These are phyloP conservation scores for Peromyscus polionotus DNA, from an alignment of 2,113 vertebrate genomes.

Conservation along the genomic window DNA sequence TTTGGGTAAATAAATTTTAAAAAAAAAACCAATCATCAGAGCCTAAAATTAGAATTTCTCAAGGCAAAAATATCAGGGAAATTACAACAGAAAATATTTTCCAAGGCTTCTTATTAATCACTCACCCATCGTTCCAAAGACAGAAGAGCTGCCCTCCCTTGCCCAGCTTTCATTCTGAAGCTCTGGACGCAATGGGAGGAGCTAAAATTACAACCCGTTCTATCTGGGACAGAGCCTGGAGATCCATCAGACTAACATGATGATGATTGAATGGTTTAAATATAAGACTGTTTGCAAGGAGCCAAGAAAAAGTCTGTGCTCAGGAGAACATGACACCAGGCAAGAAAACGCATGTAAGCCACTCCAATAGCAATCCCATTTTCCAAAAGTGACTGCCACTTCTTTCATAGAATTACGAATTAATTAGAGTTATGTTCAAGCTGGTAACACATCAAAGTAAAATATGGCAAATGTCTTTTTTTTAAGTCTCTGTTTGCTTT, in stretches of 20 bases:
- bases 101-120: neutral
- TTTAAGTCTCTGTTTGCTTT: neutral
- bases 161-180: constrained; percentile 41
- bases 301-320: constrained; percentile 22
- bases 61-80: constrained; percentile 25
- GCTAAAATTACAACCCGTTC: constrained; percentile 46
- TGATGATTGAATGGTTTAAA: constrained; percentile 66
- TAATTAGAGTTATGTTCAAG: neutral
- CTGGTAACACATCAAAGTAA: neutral
- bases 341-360: neutral
- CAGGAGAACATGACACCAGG: constrained; percentile 30
- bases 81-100: constrained; percentile 4
- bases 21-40: constrained; percentile 8
- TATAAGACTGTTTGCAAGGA: constrained; percentile 35
- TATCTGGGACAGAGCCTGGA: constrained; percentile 9
- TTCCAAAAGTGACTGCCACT: neutral
- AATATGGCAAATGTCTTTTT: neutral
- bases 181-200: constrained; percentile 21
- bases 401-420: constrained; percentile 3
- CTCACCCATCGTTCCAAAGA: neutral
- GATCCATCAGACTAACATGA: constrained; percentile 18
- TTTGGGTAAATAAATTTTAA: constrained; percentile 41
- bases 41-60: neutral
- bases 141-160: neutral
- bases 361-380: neutral